Base-by-base conservation (phyloP, 2,113 vertebrate genomes). In the Otolemur garnettii region DNA sequence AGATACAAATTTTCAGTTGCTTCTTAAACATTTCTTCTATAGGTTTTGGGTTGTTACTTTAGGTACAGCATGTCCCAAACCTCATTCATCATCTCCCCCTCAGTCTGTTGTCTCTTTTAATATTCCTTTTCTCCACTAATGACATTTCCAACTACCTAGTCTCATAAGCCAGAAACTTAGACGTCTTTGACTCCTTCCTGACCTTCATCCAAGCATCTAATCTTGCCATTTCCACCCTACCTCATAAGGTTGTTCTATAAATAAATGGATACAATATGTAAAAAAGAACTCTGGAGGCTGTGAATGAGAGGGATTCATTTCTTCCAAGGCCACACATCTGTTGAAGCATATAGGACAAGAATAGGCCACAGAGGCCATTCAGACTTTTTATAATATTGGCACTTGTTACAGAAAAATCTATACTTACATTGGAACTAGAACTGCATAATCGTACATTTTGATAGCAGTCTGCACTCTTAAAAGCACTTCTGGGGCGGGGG, bases 351-450 rank as follows among this genome's bases (percentile, higher is more conserved):
- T 26, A n/a, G 30, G 22, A 42, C 22, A 69, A 62, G 59, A 84
- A 75, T 28, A 33, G 80, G 45, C 87, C 75, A 89, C 72, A 88
- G 91, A 91, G 87, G 77, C 91, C 96, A 30, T 91, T 66, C 74
- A 90, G 0, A 0, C 18, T 95, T 96, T 91, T 98, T 88, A 62
- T 71, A 91, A 80, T 93, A 59, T 94, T 95, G 59, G 69, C 60
- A 71, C 72, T 97, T 94, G 89, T 88, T 96, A 94, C 95, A 77
- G 45, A 86, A 92, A 78, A n/a, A 26, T 42, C 3, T 93, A 15
- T 35, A 24, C 93, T 96, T 96, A 84, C 50, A 85, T 81, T 94
- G 96, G 97, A 97, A 95, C 97, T 94, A 71, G 94, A 95, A 97
- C 97, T 35, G 59, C 11, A 66, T 60, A 24, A n/a, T 62, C 28